phyloP scores from a whole-genome alignment of 1,140 invertebrate species.

The Ceratina calcarata region DNA sequence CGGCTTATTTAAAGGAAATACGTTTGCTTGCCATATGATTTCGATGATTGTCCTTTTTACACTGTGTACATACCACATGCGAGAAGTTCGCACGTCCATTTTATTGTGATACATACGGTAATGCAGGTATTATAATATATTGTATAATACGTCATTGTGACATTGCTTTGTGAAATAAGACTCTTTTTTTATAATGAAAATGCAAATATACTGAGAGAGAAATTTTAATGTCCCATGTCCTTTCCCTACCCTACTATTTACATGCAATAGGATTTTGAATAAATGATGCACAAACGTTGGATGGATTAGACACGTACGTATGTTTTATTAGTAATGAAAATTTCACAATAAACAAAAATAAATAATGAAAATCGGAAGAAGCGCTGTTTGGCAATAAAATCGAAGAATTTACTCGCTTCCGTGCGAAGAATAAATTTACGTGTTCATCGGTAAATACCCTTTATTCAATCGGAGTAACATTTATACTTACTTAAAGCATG shows the following conservation, averaged over 20 bases:
- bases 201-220: slow-evolving; percentile 56
- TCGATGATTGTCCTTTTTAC: slow-evolving; percentile 56
- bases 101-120: slow-evolving; percentile 67
- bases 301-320: too few relatives aligned
- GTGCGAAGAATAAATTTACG: slow-evolving; percentile 6
- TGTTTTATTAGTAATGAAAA: too few relatives aligned
- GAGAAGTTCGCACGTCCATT: slow-evolving; percentile 66
- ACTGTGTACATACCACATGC: slow-evolving; percentile 52
- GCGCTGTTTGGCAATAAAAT: too few relatives aligned
- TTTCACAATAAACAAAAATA: too few relatives aligned
- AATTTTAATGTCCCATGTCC: slow-evolving; percentile 38
- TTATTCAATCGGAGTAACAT: slow-evolving; percentile 82
- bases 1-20: slow-evolving; percentile 39
- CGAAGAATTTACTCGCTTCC: background rate
- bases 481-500: slow-evolving; percentile 80
- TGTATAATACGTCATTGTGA: slow-evolving; percentile 34
- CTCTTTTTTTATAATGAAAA: slow-evolving; percentile 66
- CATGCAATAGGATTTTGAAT: background rate
- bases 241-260: background rate
- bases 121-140: slow-evolving; percentile 50
- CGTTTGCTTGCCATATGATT: slow-evolving; percentile 59
- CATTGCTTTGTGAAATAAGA: slow-evolving; percentile 60
- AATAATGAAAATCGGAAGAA: too few relatives aligned
- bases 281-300: background rate
- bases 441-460: slow-evolving; percentile 80